Base-by-base conservation (phyloP, 2,113 vertebrate genomes). In the Chaetodon trifascialis region DNA sequence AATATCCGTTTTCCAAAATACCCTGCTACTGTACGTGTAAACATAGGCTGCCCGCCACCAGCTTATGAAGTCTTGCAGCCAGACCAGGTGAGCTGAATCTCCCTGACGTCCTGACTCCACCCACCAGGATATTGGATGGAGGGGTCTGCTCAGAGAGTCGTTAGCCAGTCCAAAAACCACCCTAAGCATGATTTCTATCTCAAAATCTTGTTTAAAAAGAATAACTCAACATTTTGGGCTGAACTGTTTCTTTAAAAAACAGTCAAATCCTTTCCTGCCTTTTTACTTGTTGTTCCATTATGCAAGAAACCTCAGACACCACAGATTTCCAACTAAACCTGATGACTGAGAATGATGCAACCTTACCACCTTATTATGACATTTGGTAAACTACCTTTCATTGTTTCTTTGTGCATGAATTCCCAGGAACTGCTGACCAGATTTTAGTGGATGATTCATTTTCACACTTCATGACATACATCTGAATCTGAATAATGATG, bases 281-380 rank as follows among this genome's bases (percentile, higher is more conserved):
- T 21, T 47, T 63, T 34, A 1, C 59, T 62, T 1, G 1, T 1
- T 59, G 54, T 38, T 49, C 56, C 47, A 34, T 80, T 38, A 47
- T 2, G 76, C 12, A 63, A 7, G 15, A 84, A 86, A 74, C 76
- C 73, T 73, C 84, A 79, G 36, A 85, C 58, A 63, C 84, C 84
- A 75, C 66, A 85, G 56, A 82, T 66, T 52, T 80, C 34, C 42
- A 72, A 16, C 19, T 9, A 49, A 69, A 55, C 46, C 11, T 34
- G 36, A 51, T 79, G 72, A 86, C 5, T 4, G 44, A 69, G 30
- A 69, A 63, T 71, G 62, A 84, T 49, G 63, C 71, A 79, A 77
- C 51, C 67, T 72, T 63, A 21, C 68, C 59, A 38, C 47, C 49
- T 79, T 67, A 55, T 40, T 69, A 46, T 44, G 73, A 79, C 70